A percentile compares a stretch with the other conserved stretches of the same genome.
These are phyloP conservation scores for Cryptophagus acutangulus DNA, from an alignment of 2,888 invertebrate genomes.

Conservation along the genomic window DNA sequence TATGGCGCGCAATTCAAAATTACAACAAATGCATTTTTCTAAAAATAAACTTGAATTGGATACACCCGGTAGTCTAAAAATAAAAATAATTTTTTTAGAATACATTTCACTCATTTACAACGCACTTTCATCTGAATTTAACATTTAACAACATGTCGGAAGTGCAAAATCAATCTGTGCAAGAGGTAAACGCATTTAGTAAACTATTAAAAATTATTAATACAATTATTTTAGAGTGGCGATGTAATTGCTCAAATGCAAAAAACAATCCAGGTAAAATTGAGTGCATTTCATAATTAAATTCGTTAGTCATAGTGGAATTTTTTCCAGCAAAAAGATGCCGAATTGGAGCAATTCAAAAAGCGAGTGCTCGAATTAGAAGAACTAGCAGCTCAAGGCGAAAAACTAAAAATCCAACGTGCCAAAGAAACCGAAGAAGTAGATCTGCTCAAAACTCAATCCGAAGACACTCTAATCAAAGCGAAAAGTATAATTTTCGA, in stretches of 20 bases:
- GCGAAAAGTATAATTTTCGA: constrained; percentile 69
- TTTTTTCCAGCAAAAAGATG: constrained; percentile 33
- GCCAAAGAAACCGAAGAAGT: constrained; percentile 39
- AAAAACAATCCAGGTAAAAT: constrained; percentile 1
- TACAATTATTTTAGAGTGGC: too few relatives aligned
- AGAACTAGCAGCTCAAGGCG: constrained; percentile 38
- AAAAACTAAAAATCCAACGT: constrained; percentile 35
- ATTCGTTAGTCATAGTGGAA: too few relatives aligned
- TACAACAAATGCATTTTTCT: too few relatives aligned
- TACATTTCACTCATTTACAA: too few relatives aligned
- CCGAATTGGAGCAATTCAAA: constrained; percentile 26
- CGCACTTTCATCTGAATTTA: constrained; percentile 5
- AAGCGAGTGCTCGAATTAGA: constrained; percentile 36
- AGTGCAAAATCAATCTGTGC: constrained; percentile 4
- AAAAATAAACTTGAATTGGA: too few relatives aligned
- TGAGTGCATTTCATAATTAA: not conserved
- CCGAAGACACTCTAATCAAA: constrained; percentile 56
- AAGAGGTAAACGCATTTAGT: constrained; percentile 6
- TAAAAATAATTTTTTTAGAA: too few relatives aligned
- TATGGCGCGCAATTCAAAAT: too few relatives aligned
- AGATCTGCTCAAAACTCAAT: constrained; percentile 44
- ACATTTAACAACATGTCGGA: constrained; percentile 9
- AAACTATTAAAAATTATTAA: not conserved
- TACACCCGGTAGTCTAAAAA: too few relatives aligned
- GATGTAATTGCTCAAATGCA: not conserved